Evolutionary conservation across 2,888 invertebrate species (phyloP).

Genomic region (Celastrina argiolus): DNA sequence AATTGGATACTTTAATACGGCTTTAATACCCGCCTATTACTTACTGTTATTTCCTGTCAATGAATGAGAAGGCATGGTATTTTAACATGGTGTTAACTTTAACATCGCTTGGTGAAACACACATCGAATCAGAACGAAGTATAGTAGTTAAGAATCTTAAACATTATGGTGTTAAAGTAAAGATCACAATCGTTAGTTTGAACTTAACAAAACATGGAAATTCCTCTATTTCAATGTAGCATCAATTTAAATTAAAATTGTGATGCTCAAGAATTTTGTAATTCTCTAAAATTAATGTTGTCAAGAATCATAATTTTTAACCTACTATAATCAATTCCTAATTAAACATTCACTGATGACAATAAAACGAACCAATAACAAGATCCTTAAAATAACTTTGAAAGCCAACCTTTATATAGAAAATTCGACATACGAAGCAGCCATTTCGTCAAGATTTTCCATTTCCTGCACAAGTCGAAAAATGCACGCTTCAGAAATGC

Average conservation of each 20-base stretch:
- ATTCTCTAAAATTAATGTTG: neutral
- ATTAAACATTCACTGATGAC: neutral
- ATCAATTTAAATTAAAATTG: neutral
- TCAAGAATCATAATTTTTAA: too few species aligned
- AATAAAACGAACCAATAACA: neutral
- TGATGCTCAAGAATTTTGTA: neutral
- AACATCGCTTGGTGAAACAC: too few species aligned
- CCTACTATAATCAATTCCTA: neutral
- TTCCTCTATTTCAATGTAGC: neutral
- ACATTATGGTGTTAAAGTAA: neutral
- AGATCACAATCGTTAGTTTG: neutral
- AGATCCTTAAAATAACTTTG: neutral
- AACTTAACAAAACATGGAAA: neutral
- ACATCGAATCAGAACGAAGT: too few species aligned
- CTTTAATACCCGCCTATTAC: too few species aligned
- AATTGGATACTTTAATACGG: too few species aligned
- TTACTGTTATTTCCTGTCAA: too few species aligned
- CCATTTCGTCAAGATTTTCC: neutral
- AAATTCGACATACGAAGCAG: neutral
- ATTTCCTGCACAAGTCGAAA: neutral
- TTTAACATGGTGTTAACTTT: too few species aligned
- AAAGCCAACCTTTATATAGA: neutral
- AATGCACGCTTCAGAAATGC: constrained; percentile 8
- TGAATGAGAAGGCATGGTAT: too few species aligned
- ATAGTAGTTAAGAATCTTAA: too few species aligned